Conservation (phyloP, 2,888 invertebrate genomes). For the Acanthosoma haemorrhoidale region DNA sequence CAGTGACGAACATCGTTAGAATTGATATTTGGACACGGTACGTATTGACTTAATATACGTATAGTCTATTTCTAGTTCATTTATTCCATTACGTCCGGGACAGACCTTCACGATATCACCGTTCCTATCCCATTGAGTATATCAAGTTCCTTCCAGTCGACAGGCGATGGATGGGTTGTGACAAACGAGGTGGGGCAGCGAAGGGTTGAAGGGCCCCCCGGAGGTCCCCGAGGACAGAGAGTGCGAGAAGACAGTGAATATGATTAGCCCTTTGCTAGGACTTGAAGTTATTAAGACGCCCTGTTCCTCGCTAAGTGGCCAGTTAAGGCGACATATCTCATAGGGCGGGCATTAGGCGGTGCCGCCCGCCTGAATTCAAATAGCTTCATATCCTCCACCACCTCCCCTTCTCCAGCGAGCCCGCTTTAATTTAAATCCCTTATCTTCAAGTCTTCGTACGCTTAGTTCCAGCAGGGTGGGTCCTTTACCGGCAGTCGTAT, state of each 20-base stretch:
- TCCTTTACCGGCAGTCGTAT: no score
- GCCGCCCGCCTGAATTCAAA: neutral
- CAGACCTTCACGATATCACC: no score
- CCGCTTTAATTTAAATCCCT: conserved; percentile 4
- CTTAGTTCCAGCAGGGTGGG: no score
- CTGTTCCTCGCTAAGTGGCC: conserved; percentile 20
- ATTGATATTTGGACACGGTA: no score
- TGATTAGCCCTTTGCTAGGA: neutral
- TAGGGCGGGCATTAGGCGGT: neutral
- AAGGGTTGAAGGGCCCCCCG: neutral
- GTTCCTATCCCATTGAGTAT: no score
- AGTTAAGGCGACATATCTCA: conserved; percentile 17
- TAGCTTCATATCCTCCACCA: neutral
- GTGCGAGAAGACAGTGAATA: neutral
- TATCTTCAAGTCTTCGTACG: neutral
- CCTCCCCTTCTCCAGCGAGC: no score
- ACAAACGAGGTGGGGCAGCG: neutral
- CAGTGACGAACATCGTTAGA: no score
- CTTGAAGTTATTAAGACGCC: conserved; percentile 17
- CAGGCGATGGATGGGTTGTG: no score
- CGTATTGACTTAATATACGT: no score
- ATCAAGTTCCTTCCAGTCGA: no score
- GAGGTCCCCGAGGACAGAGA: neutral
- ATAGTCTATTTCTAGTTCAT: no score
- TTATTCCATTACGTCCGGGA: no score